Percentiles rank a stretch among this genome's conserved stretches.
These are phyloP conservation scores for Corythaeola cristata DNA, from an alignment of 2,113 vertebrate species.

Conservation along the genomic window DNA sequence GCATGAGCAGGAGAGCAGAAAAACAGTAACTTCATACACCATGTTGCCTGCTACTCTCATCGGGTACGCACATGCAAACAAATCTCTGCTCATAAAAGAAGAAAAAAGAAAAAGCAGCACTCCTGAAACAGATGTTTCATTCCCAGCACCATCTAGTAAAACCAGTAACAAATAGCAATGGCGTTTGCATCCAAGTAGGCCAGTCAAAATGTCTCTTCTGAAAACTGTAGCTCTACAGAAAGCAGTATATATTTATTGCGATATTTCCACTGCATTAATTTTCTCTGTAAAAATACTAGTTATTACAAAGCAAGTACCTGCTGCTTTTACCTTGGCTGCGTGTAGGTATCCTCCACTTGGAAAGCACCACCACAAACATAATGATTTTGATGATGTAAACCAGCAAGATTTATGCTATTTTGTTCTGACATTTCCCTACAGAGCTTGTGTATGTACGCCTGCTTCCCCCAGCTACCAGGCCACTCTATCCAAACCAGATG, in stretches of 20 bases:
- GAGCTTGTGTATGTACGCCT: not conserved
- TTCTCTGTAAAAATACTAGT: not conserved
- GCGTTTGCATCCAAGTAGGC: not conserved
- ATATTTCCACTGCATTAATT: not conserved
- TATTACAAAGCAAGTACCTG: not conserved
- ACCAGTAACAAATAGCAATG: not conserved
- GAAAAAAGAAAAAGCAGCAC: not conserved
- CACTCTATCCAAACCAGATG: not conserved
- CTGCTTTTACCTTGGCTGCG: not conserved
- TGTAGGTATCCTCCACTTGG: not conserved
- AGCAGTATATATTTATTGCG: not conserved
- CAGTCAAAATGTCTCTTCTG: not conserved
- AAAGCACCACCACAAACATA: not conserved
- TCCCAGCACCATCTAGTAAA: not conserved
- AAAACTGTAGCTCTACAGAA: not conserved
- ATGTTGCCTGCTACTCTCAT: not conserved
- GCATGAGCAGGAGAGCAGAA: not conserved
- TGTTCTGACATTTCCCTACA: not conserved
- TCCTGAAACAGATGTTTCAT: not conserved
- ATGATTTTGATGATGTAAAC: not conserved
- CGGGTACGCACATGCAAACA: not conserved
- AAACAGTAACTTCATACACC: not conserved
- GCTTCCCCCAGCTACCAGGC: rapidly evolving
- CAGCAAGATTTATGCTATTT: not conserved
- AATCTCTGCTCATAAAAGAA: not conserved